Base-by-base conservation (phyloP, 2,888 invertebrate species). In the Latrodectus hesperus region DNA sequence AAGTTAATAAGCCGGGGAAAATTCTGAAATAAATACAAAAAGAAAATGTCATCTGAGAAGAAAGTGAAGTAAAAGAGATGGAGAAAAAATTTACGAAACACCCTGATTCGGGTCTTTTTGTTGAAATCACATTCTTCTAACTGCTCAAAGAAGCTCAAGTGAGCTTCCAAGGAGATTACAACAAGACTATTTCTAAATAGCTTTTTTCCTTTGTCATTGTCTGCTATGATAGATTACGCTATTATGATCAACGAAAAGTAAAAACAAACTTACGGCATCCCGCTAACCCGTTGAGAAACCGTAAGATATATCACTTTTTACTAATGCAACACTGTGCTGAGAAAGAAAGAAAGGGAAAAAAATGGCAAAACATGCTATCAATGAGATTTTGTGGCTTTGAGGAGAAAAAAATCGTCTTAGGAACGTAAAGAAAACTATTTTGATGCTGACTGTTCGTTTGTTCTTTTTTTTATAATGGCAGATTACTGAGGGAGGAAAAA, bases 161-260 rank as follows among this genome's bases (percentile, higher is more conserved):
- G 74, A 79, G 84, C 84, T 85, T 85, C 84, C 16, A 60, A 70
- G 53, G 70, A 79, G 84, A 85, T 85, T 85, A 79, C 84, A 85
- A 74, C 22, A 53, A 79, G 84, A 68, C 74, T 73, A 79, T 85
- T 85, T 79, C 84, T 85, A 85, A 85, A 85, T 79, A 85, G 79
- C 74, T 60, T 85, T 85, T 79, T 85, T 85, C 77, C 68, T 74
- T 60, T 85, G 84, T 85, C 84, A 85, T 85, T 85, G 84, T 85
- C 74, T 70, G 79, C 74, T 79, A 85, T 85, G 84, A 85, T 85
- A 85, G 79, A 85, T 85, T 85, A 85, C 84, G 74, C 84, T 79
- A 85, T 79, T 85, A 85, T 85, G 79, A 79, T 85, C 79, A 85
- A 68, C 73, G 74, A 26, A 3, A 68, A 75, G 74, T 68, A 75